Base-by-base conservation (phyloP, 2,888 invertebrate species). In the Rhyacophila evoluta region DNA sequence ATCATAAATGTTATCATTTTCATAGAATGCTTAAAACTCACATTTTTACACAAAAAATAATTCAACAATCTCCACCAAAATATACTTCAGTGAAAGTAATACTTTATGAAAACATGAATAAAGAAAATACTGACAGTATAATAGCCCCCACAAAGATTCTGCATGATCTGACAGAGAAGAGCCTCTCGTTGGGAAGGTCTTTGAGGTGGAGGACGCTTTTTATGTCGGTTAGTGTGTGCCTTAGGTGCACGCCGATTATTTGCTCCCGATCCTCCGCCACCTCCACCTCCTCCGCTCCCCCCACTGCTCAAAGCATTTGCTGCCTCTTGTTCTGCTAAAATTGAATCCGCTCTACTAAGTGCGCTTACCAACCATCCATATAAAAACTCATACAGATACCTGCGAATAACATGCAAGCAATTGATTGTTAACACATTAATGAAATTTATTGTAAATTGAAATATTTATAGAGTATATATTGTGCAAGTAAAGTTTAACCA, bases 321-420 rank as follows among this genome's bases (percentile, higher is more conserved):
- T 75, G 90, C 89, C 83, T 95, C 96, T 84, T 94, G 95, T 81
- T 95, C 95, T 67, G 93, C 90, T 12, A 97, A 89, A 82, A 97
- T 93, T 27, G 93, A 94, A 84, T 98, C 97, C 0, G 98, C 98
- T 80, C 98, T 92, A 0, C 95, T 94, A 41, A 98, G 88, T 0
- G 98, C 96, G 0, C 98, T 98, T 1, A 97, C 94, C 80, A 98
- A 89, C 95, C 98, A 98, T 5, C 97, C 97, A 86, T 96, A 98
- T 2, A 98, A 89, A 86, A 97, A 96, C 89, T 98, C 98, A 87
- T 97, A 97, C 28, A 98, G 89, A 87, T 98, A 97, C 94, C 94
- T 94, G 83, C 75, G 85, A 83, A 83, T n/a, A n/a, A n/a, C n/a
- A n/a, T n/a, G n/a, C n/a, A n/a, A n/a, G n/a, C n/a, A n/a, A n/a